Base-by-base conservation (phyloP, 1,140 invertebrate genomes). In the Drosophila chauvacae region DNA sequence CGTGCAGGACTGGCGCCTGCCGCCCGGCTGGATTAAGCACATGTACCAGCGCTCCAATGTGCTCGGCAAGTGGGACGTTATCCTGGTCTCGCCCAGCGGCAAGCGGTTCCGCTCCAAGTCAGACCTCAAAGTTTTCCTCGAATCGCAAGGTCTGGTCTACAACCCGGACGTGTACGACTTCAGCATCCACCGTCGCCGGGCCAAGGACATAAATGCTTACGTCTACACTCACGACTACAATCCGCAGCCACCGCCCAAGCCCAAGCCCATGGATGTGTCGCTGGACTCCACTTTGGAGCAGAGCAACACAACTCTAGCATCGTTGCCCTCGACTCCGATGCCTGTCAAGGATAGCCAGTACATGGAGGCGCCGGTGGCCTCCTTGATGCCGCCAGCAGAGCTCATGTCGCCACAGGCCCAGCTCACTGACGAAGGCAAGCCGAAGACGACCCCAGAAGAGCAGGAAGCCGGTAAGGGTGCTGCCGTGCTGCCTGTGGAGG, bases 1-100 rank as follows among this genome's bases (percentile, higher is more conserved):
- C 91, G 95, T 97, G 14, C 93, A 95, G 65, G 96, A 97, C 92
- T 95, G 94, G 70, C 93, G 95, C 56, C 86, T 97, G 77, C 96
- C 96, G 3, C 82, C 93, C 4, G 95, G 95, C 6, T 97, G 96
- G 96, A 94, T 94, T 3, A 97, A 97, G 91, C 95, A 96, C 86
- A 95, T 96, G 87, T 95, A 95, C 3, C 95, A 95, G 80, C 93
- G 96, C 45, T 95, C 94, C 62, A 93, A 94, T 71, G 95, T 95
- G 5, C 95, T 95, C 14, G 96, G 96, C 7, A 97, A 97, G 91
- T 97, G 96, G 96, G 96, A 97, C 91, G 96, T 96, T 10, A 94
- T 96, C 65, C 94, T 97, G 69, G 93, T 96, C 64, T 95, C 95
- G 59, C 95, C 95, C 0, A 94, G 94, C 33, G 94, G 95, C 37